phyloP scores from a whole-genome alignment of 2,113 vertebrate species.

The Rousettus leschenaultii region DNA sequence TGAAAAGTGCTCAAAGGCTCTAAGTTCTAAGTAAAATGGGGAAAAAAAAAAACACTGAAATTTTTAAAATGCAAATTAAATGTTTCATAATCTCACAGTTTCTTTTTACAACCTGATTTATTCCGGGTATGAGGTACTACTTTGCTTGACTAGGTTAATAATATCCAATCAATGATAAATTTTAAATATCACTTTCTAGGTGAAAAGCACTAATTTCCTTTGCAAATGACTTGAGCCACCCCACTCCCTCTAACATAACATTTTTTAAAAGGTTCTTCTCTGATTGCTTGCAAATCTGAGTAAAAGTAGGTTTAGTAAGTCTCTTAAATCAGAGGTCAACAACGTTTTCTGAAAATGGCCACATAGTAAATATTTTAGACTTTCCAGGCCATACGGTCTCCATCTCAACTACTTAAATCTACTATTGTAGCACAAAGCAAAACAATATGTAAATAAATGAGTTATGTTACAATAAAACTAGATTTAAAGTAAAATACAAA shows the following conservation, averaged over 20 bases:
- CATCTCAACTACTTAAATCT: background rate
- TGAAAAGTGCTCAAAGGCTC: background rate
- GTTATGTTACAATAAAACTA: background rate
- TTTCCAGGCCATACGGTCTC: background rate
- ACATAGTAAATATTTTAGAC: background rate
- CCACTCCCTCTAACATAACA: background rate
- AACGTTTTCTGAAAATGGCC: background rate
- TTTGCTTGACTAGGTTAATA: background rate
- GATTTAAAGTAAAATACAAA: background rate
- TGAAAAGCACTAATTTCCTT: constrained; percentile 21
- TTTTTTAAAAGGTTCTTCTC: background rate
- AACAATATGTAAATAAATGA: background rate
- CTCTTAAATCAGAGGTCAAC: background rate
- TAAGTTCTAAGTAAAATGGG: background rate
- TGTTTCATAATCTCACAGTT: background rate
- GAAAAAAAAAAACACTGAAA: background rate
- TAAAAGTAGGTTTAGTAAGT: background rate
- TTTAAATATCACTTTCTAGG: constrained; percentile 4
- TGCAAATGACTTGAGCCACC: background rate
- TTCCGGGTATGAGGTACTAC: background rate
- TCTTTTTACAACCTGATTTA: background rate
- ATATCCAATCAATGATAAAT: background rate
- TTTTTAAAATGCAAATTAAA: background rate
- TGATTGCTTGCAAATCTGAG: background rate
- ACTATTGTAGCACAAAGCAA: background rate